Conservation (phyloP, 2,888 invertebrate species). For the Latrodectus hesperus region DNA sequence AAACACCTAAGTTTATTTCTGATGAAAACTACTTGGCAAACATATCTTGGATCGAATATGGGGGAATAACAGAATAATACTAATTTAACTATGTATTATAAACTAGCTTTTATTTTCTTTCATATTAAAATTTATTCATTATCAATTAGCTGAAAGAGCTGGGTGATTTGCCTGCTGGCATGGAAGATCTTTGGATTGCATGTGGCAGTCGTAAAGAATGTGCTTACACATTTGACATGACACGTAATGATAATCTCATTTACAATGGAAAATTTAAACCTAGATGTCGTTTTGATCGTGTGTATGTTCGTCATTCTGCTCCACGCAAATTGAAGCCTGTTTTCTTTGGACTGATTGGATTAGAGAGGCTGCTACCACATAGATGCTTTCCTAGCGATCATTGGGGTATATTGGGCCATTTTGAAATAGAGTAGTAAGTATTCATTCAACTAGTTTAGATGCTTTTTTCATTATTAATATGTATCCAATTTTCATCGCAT, state of each 20-base stretch:
- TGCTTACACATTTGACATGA: slow-evolving; percentile 79
- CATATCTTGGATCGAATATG: too few relatives aligned
- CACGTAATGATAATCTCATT: slow-evolving; percentile 78
- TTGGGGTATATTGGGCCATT: slow-evolving; percentile 76
- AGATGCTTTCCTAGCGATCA: slow-evolving; percentile 79
- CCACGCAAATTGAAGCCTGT: slow-evolving; percentile 74
- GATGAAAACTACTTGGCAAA: too few relatives aligned
- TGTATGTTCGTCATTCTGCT: slow-evolving; percentile 75
- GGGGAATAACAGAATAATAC: too few relatives aligned
- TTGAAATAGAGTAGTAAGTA: slow-evolving; percentile 56
- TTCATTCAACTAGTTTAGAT: too few relatives aligned
- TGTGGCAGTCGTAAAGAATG: slow-evolving; percentile 78
- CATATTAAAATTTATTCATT: too few relatives aligned
- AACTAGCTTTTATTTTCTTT: too few relatives aligned
- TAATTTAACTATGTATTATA: too few relatives aligned
- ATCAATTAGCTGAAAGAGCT: slow-evolving; percentile 73
- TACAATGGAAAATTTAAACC: slow-evolving; percentile 71
- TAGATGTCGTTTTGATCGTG: slow-evolving; percentile 78
- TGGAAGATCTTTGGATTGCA: slow-evolving; percentile 78
- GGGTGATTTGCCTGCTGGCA: slow-evolving; percentile 75
- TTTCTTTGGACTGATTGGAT: slow-evolving; percentile 78
- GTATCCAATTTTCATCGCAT: too few relatives aligned
- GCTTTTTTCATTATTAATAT: too few relatives aligned
- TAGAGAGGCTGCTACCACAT: slow-evolving; percentile 76
- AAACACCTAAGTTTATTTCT: too few relatives aligned